Base-by-base conservation (phyloP, 2,888 invertebrate species). In the Brenthis ino region DNA sequence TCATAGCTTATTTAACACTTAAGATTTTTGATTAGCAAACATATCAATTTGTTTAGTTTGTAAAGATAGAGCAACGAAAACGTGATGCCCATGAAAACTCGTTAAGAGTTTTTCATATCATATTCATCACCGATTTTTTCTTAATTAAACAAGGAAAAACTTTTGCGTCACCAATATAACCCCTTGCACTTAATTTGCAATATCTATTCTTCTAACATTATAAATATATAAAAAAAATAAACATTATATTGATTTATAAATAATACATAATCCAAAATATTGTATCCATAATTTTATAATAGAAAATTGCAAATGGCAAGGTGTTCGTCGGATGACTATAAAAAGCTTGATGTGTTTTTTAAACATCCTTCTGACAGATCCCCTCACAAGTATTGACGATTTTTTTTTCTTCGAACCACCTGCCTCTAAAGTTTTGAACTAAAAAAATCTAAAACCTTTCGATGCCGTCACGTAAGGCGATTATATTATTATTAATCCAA, bases 381-480 rank as follows among this genome's bases (percentile, higher is more conserved):
- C 80, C 79, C 78, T 77, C 67, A 43, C 78, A 77, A 72, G 76
- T 80, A 77, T 76, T 75, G 72, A 72, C 68, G 69, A 61, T 69
- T 73, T 81, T 84, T 20, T 86, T 86, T 85, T 82, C 75, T 74
- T 73, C 33, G 50, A 76, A 75, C 76, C 89, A 89, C 88, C 89
- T 89, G 89, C 85, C 79, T 43, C 11, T 43, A 72, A 64, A 73
- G 72, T 47, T 47, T 54, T 50, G 68, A 65, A 75, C 76, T 80
- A 85, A 81, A 80, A 80, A 75, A 60, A 47, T 68, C 73, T 33
- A 47, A 67, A 67, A 57, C 33, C n/a, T 58, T 55, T 53, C 28
- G 37, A 55, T 53, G 71, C 68, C 72, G 74, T 75, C 83, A 84
- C 82, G 83, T 85, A 77, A 69, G 68, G 73, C 68, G 67, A 77